Percentiles rank a stretch among this genome's conserved stretches.
phyloP scores from a whole-genome alignment of 2,113 vertebrate species.

The Urocynchramus pylzowi region DNA sequence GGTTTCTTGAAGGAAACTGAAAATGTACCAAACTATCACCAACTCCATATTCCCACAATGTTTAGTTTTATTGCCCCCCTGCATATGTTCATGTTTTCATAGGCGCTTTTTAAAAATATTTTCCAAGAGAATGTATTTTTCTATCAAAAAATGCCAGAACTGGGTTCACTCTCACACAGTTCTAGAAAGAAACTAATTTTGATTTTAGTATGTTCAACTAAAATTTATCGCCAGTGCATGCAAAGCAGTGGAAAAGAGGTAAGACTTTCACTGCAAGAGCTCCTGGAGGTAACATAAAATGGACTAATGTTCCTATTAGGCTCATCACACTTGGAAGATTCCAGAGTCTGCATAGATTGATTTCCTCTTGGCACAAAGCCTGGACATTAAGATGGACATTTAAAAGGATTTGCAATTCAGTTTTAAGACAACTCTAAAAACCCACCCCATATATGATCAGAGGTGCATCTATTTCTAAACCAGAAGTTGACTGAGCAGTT shows the following conservation, averaged over 20 bases:
- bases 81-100: background rate
- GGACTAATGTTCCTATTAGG: constrained; percentile 14
- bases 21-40: background rate
- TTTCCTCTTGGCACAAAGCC: constrained; percentile 2
- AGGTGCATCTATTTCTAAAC: background rate
- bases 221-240: background rate
- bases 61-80: background rate
- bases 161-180: background rate
- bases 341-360: constrained; percentile 3
- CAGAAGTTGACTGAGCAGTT: background rate
- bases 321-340: constrained; percentile 24
- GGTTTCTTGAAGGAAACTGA: background rate
- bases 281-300: constrained; percentile 32
- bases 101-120: fast-evolving
- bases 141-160: background rate
- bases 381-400: background rate
- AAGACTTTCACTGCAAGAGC: background rate
- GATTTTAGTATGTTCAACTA: background rate
- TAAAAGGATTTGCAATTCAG: background rate
- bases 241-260: background rate
- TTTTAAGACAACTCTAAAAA: background rate
- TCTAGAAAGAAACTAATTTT: background rate
- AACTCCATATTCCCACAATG: background rate
- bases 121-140: background rate
- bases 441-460: background rate